phyloP scores from a whole-genome alignment of 2,113 vertebrate genomes.

The Thomomys bottae region DNA sequence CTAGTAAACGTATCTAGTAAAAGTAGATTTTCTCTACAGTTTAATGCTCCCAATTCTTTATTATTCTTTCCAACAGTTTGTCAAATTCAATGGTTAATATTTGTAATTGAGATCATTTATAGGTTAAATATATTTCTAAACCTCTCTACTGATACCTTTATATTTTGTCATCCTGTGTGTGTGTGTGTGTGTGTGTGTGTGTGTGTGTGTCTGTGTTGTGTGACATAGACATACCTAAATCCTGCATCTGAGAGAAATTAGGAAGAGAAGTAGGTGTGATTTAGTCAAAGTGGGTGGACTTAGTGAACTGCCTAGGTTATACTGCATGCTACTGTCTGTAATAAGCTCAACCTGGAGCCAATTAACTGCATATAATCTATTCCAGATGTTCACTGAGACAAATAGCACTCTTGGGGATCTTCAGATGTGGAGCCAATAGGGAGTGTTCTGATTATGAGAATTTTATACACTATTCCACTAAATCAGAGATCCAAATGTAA shows the following conservation, averaged over 20 bases:
- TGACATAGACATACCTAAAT: background rate
- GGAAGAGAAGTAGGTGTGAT: slow-evolving; percentile 79
- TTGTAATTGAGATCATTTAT: background rate
- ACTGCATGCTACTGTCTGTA: slow-evolving; percentile 84
- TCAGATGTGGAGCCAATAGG: slow-evolving; percentile 77
- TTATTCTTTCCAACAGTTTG: slow-evolving; percentile 22
- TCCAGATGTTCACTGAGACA: slow-evolving; percentile 84
- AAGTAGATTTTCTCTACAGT: slow-evolving; percentile 42
- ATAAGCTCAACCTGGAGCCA: slow-evolving; percentile 84
- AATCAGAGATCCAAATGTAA: slow-evolving; percentile 76
- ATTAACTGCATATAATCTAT: slow-evolving; percentile 85
- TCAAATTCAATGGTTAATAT: slow-evolving; percentile 37
- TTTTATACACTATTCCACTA: slow-evolving; percentile 81
- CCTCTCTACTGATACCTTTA: slow-evolving; percentile 23
- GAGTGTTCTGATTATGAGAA: slow-evolving; percentile 77
- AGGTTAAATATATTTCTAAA: slow-evolving; percentile 41
- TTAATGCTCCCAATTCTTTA: background rate
- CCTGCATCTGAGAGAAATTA: slow-evolving; percentile 57
- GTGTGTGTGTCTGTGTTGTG: background rate
- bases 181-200: too few species aligned
- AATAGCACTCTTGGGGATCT: slow-evolving; percentile 84
- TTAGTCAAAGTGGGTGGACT: slow-evolving; percentile 76
- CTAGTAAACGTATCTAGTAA: background rate
- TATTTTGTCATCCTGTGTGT: slow-evolving; percentile 46
- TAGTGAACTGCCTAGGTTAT: slow-evolving; percentile 78